Evolutionary conservation across 2,113 vertebrate species (phyloP), one percentile per base, ranked within the genome.

Genomic region (Egretta garzetta): DNA sequence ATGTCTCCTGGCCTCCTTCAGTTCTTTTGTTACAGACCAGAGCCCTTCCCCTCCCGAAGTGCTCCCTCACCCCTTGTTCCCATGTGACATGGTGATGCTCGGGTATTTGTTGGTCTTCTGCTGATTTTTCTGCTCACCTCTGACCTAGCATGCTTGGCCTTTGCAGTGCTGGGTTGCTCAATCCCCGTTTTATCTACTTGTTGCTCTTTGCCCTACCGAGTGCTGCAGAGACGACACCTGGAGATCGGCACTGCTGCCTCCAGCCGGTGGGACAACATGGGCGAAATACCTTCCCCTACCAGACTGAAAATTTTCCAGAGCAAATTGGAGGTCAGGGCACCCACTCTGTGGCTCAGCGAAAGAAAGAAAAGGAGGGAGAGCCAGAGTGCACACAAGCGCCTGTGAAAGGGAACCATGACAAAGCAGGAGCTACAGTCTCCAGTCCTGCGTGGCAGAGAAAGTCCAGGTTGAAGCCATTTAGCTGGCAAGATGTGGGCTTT

Each of bases 161-260:
- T 47, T 91, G 95, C 86, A 28, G 86, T 1, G 24, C 79, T 2
- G 67, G 22, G 18, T 97, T 98, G 97, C 96, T 97, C 97, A 98
- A 97, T 87, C 89, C 79, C 73, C 7, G 1, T 86, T 91, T 98
- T 97, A 98, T 98, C 96, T 97, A 3, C 82, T 0, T 1, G 41
- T 8, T 88, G 96, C 96, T 97, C 97, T 98, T 98, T 98, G 97
- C 94, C 97, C 97, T 53, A 71, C 33, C 80, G 3, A 83, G 60
- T 33, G 37, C 63, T 33, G 8, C 30, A 60, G 96, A 67, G 94
- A 95, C 52, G 91, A 96, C 92, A 96, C 94, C 95, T 94, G 94
- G 94, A 52, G 90, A 93, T 81, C 50, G 94, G 94, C 94, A 86
- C 85, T 39, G 11, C 43, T 60, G 76, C 92, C 83, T 93, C 66